Conservation (phyloP, 2,797 vertebrate genomes). For the Glossophaga mutica region DNA sequence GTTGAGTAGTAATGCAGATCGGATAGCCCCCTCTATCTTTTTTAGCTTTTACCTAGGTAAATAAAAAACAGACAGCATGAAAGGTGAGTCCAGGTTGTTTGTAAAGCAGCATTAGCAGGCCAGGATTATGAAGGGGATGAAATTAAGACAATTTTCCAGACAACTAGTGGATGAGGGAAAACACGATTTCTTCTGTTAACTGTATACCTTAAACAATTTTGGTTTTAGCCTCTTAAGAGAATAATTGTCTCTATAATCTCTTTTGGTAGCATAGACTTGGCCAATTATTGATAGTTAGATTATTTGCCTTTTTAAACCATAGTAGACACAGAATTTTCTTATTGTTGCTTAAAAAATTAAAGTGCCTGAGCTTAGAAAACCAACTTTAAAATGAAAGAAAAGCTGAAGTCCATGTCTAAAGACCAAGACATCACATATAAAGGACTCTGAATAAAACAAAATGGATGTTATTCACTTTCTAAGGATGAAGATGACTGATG, state of each 20-base stretch:
- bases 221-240: neutral
- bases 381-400: constrained; percentile 10
- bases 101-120: neutral
- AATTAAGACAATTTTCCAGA: neutral
- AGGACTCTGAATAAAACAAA: neutral
- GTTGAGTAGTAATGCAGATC: constrained; percentile 66
- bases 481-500: neutral
- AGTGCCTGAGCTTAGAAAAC: neutral
- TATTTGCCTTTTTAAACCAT: neutral
- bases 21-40: neutral
- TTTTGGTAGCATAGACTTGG: neutral
- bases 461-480: neutral
- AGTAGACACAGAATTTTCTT: neutral
- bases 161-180: neutral
- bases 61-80: neutral
- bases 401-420: neutral
- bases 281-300: neutral
- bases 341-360: neutral
- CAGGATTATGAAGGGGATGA: neutral
- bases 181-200: neutral
- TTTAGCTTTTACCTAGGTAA: neutral
- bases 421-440: neutral
- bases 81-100: neutral
- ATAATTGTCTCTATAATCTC: neutral
- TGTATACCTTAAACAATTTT: neutral